These are phyloP conservation scores for Daktulosphaira vitifoliae DNA, from an alignment of 1,140 invertebrate genomes.

Conservation along the genomic window DNA sequence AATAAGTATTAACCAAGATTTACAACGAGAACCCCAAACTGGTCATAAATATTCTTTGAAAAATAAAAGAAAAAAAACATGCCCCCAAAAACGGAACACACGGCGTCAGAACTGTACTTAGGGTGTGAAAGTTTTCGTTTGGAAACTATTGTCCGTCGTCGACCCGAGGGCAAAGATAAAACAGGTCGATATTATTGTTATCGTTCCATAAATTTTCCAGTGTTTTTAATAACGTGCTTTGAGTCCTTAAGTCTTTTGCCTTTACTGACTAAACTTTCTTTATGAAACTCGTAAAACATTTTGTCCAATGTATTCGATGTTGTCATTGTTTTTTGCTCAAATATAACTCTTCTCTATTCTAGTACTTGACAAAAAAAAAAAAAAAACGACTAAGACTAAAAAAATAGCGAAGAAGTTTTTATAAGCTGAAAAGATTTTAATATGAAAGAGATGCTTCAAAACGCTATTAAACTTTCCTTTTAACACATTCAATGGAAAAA, in stretches of 20 bases:
- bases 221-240: slow-evolving; percentile 32
- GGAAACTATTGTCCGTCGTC: slow-evolving; percentile 21
- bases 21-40: no score
- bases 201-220: slow-evolving; percentile 33
- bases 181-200: slow-evolving; percentile 33
- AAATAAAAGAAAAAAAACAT: slow-evolving; percentile 1
- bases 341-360: slow-evolving; percentile 11
- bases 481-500: no score
- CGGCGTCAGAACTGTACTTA: neutral
- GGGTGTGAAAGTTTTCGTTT: slow-evolving; percentile 26
- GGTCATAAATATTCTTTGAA: neutral
- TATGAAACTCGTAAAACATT: slow-evolving; percentile 34
- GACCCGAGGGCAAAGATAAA: slow-evolving; percentile 19
- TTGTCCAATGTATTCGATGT: slow-evolving; percentile 29
- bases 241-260: slow-evolving; percentile 27
- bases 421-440: no score
- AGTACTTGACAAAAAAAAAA: no score
- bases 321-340: slow-evolving; percentile 21
- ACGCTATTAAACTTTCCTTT: no score
- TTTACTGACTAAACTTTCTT: slow-evolving; percentile 11
- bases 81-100: neutral
- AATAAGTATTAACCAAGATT: no score
- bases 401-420: no score
- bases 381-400: no score
- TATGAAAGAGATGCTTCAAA: no score